Base-by-base conservation (phyloP, 53 echinoderm and acorn worm genomes). In the Patiria pectinifera region DNA sequence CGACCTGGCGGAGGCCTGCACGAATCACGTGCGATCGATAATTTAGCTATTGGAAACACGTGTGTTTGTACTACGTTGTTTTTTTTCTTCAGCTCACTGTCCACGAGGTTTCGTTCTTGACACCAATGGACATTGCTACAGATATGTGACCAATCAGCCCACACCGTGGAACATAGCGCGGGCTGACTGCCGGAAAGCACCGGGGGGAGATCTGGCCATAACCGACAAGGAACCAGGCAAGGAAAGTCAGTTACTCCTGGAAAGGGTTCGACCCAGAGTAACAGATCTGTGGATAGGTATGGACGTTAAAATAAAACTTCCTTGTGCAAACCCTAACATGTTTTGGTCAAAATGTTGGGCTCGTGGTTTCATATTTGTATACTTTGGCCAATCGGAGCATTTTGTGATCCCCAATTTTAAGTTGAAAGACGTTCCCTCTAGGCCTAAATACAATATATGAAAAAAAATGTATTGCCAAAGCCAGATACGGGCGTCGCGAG, bases 121-220 rank as follows among this genome's bases (percentile, higher is more conserved):
- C 21, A 83, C 53, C 83, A 24, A 75, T 12, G 93, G 93, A 11
- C 75, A 93, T 44, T 93, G 93, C 48, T 88, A 93, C 77, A 72
- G 83, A 44, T 83, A 88, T 60, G 93, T 83, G 58, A 93, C 93
- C 45, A 53, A 87, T 45, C 82, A 83, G 83, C 25, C 72, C 3
- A 75, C 59, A 59, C 72, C 93, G 11, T 93, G 93, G 93, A 19
- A 21, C 71, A 23, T 62, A 12, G 93, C 93, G 53, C 76, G 93
- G n/a, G 49, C 69, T 21, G 87, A 93, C 16, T 93, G 93, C 44
- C 93, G 86, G 18, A 44, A 21, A 10, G 82, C 93, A 16, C 93
- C 93, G 44, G 93, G 93, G n/a, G 93, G 93, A 11, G 93, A 93
- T 45, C 83, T 93, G 19, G 93, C 88, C 4, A 83, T 93, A 19